Percentiles rank a stretch among this genome's conserved stretches.
Evolutionary conservation across 2,888 invertebrate genomes (phyloP).

Genomic region (Drosophila crucigera): DNA sequence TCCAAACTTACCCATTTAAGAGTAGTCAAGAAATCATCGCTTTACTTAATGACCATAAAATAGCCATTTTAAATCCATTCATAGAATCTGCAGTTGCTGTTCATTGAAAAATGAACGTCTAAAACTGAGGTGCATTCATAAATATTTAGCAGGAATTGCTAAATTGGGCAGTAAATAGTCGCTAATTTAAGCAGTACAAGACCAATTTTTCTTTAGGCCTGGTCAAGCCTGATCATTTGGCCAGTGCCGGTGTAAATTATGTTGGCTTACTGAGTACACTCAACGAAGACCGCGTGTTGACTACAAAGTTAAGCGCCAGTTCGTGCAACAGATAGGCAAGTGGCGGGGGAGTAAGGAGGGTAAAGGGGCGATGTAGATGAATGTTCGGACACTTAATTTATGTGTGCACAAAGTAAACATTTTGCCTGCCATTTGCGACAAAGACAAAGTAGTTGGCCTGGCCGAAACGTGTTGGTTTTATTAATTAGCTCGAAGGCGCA

Average conservation of each 20-base stretch:
- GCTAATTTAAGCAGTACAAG: conserved; percentile 66
- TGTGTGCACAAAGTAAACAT: conserved; percentile 74
- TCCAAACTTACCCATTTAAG: background rate
- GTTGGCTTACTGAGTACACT: conserved; percentile 34
- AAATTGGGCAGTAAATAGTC: conserved; percentile 75
- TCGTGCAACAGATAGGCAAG: conserved; percentile 19
- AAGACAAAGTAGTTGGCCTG: conserved; percentile 71
- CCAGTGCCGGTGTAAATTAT: conserved; percentile 62
- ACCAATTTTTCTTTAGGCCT: conserved; percentile 46
- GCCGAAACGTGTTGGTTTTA: conserved; percentile 67
- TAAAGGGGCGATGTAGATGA: background rate
- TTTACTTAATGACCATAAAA: conserved; percentile 13
- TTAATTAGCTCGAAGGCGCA: conserved; percentile 63
- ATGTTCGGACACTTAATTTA: conserved; percentile 66
- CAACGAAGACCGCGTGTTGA: conserved; percentile 19
- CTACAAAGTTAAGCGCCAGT: conserved; percentile 67
- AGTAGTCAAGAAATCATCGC: background rate
- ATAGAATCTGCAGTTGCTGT: conserved; percentile 41
- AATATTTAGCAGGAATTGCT: conserved; percentile 72
- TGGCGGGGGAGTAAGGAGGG: background rate
- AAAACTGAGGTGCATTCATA: conserved; percentile 67
- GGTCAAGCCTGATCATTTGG: conserved; percentile 14
- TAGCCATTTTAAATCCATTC: conserved; percentile 47
- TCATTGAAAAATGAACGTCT: conserved; percentile 49
- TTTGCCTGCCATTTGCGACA: conserved; percentile 78